Conservation (phyloP, 1,140 invertebrate species). For the Caenorhabditis briggsae region DNA sequence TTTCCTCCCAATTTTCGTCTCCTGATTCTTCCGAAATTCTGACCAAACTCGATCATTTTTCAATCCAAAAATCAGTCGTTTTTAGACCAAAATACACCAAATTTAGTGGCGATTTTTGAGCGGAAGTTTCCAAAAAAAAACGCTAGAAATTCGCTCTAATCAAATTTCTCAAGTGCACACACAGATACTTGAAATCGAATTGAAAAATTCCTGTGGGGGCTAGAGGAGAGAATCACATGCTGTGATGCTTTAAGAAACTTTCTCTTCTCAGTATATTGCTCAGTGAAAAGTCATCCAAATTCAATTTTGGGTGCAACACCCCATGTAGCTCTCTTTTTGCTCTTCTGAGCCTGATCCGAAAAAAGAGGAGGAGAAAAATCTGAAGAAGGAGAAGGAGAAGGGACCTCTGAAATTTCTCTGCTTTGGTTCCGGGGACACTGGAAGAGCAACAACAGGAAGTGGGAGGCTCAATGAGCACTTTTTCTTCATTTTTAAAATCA, state of each 20-base stretch:
- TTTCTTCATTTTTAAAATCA: too few species aligned
- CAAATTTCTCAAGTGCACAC: constrained; percentile 20
- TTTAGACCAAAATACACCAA: too few species aligned
- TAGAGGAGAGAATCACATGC: background rate
- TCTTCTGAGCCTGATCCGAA: background rate
- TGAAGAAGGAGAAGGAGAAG: background rate
- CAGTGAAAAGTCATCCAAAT: constrained; percentile 47
- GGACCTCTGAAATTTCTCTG: background rate
- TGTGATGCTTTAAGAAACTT: background rate
- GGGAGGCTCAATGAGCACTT: background rate
- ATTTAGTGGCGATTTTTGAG: background rate
- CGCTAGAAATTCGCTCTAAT: background rate
- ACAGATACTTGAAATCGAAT: constrained; percentile 42
- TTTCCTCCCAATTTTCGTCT: too few species aligned
- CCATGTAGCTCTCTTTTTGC: background rate
- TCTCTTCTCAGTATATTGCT: background rate
- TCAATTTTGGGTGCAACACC: background rate
- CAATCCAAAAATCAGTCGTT: too few species aligned
- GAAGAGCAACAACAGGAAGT: background rate
- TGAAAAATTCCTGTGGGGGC: constrained; percentile 1
- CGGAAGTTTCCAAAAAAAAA: constrained; percentile 3
- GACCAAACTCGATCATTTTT: too few species aligned
- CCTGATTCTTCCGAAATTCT: too few species aligned
- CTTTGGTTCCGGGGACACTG: background rate
- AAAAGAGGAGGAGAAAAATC: too few species aligned